phyloP scores from a whole-genome alignment of 1,140 invertebrate species.

The Zophobas atratus region DNA sequence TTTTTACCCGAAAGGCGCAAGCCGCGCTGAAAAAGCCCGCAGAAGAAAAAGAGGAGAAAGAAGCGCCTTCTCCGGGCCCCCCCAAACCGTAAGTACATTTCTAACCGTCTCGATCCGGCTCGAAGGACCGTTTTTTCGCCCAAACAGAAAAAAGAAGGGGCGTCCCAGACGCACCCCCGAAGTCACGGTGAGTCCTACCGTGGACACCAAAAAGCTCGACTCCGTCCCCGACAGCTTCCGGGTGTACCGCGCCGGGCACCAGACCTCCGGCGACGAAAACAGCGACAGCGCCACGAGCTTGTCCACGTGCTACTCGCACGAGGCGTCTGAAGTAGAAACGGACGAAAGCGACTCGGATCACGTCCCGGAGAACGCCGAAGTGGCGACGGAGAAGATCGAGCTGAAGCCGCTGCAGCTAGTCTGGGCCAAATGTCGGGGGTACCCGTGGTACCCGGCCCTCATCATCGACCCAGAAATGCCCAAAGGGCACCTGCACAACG shows the following conservation, averaged over 20 bases:
- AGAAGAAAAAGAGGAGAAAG: conserved; percentile 61
- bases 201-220: conserved; percentile 51
- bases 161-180: conserved; percentile 49
- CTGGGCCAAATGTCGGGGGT: conserved; percentile 97
- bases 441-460: conserved; percentile 97
- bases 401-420: conserved; percentile 91
- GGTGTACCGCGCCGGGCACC: conserved; percentile 63
- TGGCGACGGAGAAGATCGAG: conserved; percentile 58
- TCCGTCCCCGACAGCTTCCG: conserved; percentile 65
- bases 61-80: conserved; percentile 4
- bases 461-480: conserved; percentile 96
- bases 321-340: conserved; percentile 64
- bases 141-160: conserved; percentile 59
- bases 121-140: too few relatives aligned
- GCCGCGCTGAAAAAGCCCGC: conserved; percentile 67
- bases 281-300: conserved; percentile 65
- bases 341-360: conserved; percentile 60
- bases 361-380: conserved; percentile 50
- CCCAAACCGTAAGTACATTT: conserved; percentile 37
- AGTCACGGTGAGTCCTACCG: conserved; percentile 9
- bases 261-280: conserved; percentile 65
- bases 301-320: conserved; percentile 67
- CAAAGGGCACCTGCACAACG: conserved; percentile 91
- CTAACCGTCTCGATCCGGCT: conserved; percentile 15
- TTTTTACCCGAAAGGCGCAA: conserved; percentile 84